phyloP scores from a whole-genome alignment of 2,797 vertebrate species.

The Myotis daubentonii region DNA sequence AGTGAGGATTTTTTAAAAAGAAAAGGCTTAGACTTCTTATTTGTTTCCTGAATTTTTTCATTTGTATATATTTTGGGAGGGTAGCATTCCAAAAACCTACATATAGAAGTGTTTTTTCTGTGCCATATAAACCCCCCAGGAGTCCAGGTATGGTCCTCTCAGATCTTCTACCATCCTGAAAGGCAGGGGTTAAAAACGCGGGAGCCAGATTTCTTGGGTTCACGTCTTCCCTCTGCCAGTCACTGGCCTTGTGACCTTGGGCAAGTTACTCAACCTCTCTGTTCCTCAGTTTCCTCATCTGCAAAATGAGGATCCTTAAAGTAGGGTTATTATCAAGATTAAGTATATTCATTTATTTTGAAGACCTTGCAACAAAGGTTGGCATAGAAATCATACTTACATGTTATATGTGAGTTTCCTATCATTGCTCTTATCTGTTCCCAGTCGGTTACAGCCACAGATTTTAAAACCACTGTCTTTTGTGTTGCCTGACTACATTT shows the following conservation, averaged over 20 bases:
- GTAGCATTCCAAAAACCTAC: neutral
- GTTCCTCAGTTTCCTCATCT: neutral
- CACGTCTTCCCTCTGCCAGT: neutral
- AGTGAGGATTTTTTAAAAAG: neutral
- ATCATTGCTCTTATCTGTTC: neutral
- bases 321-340: neutral
- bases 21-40: neutral
- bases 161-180: neutral
- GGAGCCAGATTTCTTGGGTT: neutral
- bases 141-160: neutral
- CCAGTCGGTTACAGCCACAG: neutral
- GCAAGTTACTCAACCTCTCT: neutral
- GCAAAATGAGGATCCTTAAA: neutral
- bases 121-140: neutral
- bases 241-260: neutral
- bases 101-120: neutral
- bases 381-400: neutral
- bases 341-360: neutral
- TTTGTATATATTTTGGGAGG: neutral
- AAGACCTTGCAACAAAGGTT: neutral
- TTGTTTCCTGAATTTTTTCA: constrained; percentile 16
- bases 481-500: neutral
- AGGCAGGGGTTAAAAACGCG: neutral
- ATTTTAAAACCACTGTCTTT: constrained; percentile 51
- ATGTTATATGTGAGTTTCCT: neutral